phyloP scores from a whole-genome alignment of 2,888 invertebrate species.

The Drosophila sordidula region DNA sequence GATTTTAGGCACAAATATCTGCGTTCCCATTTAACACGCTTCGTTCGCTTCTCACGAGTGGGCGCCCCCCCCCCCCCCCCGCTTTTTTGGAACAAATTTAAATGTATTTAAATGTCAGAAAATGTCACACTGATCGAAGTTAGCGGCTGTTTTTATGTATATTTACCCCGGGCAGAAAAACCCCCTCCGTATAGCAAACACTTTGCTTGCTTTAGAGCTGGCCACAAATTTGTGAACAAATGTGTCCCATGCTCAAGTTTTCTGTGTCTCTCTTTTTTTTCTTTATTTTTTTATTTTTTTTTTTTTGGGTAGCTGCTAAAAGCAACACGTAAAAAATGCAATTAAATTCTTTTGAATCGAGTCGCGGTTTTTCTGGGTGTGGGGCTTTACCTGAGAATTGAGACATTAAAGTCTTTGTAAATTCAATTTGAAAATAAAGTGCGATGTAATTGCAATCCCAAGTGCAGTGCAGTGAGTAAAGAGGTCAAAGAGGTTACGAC shows the following conservation, averaged over 20 bases:
- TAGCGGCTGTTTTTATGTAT: constrained; percentile 34
- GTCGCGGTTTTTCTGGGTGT: constrained; percentile 30
- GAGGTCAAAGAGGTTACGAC: constrained; percentile 4
- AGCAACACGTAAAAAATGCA: constrained; percentile 49
- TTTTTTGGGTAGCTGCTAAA: constrained; percentile 39
- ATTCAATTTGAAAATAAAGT: constrained; percentile 38
- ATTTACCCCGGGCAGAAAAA: neutral
- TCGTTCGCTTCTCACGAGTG: constrained; percentile 29
- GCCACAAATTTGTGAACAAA: constrained; percentile 34
- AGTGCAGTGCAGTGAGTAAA: neutral
- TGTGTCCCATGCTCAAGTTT: constrained; percentile 31
- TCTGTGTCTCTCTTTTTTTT: constrained; percentile 6
- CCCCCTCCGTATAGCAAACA: neutral
- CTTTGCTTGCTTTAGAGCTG: constrained; percentile 28
- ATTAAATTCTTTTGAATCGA: constrained; percentile 46
- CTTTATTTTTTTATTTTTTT: neutral
- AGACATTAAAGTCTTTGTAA: constrained; percentile 41
- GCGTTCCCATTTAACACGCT: constrained; percentile 44
- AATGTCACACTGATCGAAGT: constrained; percentile 55
- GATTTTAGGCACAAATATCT: constrained; percentile 42
- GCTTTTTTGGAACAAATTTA: neutral
- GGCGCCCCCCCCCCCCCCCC: constrained; percentile 15
- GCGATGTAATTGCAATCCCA: constrained; percentile 25
- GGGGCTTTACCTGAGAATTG: constrained; percentile 27
- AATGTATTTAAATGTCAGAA: constrained; percentile 59